phyloP scores from a whole-genome alignment of 2,888 invertebrate genomes.

The Cephus sareptanus region DNA sequence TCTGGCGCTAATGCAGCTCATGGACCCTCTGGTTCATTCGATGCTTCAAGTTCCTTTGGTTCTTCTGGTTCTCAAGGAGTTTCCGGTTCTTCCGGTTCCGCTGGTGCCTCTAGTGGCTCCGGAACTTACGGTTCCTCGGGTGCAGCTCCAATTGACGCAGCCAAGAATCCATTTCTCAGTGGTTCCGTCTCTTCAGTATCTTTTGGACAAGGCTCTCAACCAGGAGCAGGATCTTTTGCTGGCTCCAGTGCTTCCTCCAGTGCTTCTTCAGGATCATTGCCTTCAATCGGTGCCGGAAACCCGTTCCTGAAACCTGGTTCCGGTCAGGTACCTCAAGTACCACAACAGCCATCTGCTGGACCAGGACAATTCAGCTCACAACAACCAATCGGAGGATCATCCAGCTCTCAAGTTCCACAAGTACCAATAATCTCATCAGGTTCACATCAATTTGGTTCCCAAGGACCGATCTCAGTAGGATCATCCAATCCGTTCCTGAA shows the following conservation, averaged over 20 bases:
- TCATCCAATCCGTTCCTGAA: slow-evolving; percentile 24
- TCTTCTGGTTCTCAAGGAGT: slow-evolving; percentile 6
- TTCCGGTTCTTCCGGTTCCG: slow-evolving; percentile 11
- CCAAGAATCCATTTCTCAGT: slow-evolving; percentile 1
- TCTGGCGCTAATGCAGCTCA: neutral
- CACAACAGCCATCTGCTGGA: neutral
- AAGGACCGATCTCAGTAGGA: neutral
- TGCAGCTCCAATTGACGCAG: neutral
- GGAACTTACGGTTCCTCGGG: neutral
- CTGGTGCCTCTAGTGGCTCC: neutral
- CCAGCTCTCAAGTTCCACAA: neutral
- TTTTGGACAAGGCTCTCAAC: neutral
- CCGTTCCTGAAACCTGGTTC: slow-evolving; percentile 14
- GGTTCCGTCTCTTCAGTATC: slow-evolving; percentile 8
- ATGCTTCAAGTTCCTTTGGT: slow-evolving; percentile 4
- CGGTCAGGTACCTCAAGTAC: neutral
- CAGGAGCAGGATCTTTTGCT: slow-evolving; percentile 7
- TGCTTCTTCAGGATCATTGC: neutral
- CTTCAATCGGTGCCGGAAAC: slow-evolving; percentile 6
- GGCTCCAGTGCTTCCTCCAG: neutral
- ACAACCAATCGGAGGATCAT: neutral
- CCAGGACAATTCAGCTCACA: neutral
- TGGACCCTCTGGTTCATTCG: slow-evolving; percentile 3
- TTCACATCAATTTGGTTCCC: neutral
- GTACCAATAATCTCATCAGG: neutral